Base-by-base conservation (phyloP, 2,888 invertebrate species). In the Patella depressa region DNA sequence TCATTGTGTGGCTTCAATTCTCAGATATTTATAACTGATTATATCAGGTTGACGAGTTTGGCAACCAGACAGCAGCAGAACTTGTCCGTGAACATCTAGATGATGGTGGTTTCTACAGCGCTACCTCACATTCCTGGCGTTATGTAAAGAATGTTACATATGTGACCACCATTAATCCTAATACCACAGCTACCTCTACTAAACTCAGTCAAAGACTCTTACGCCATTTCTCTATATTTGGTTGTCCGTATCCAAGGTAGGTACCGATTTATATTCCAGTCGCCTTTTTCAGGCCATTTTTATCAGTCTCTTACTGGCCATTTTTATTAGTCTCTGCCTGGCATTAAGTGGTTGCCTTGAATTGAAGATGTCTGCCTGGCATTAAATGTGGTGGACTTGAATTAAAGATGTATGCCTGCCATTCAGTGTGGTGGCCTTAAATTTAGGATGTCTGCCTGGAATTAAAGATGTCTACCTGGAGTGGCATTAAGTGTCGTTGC, bases 1-100 rank as follows among this genome's bases (percentile, higher is more conserved):
- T 45, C 45, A 34, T 34, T 34, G 34, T 45, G 45, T 45, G 45
- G 45, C 45, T 9, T 45, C 3, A 17, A 69, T 69, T 45, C 69
- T 69, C 69, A 74, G 53, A 65, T 17, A 65, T 34, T 17, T 34
- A 53, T n/a, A n/a, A 71, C 54, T 53, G 0, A 15, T 17, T 34
- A 29, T 19, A 45, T 7, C 81, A 91, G 90, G 87, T 88, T 74
- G 91, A 91, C 82, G 65, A 82, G 55, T 87, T 82, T 78, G 88
- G 89, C 53, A 86, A 89, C 78, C 91, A 91, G 87, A 89, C 91
- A 11, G 89, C 91, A 9, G 84, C 88, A 54, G 91, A 91, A 82
- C 83, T 91, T 77, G 84, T 91, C 5, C 82, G 91, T 71, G 90
- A 91, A 81, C 91, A 91, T 81, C 85, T 91, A 72, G 91, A 91